These are phyloP conservation scores for Neopelma chrysocephalum DNA, from an alignment of 2,797 vertebrate species.

Conservation along the genomic window DNA sequence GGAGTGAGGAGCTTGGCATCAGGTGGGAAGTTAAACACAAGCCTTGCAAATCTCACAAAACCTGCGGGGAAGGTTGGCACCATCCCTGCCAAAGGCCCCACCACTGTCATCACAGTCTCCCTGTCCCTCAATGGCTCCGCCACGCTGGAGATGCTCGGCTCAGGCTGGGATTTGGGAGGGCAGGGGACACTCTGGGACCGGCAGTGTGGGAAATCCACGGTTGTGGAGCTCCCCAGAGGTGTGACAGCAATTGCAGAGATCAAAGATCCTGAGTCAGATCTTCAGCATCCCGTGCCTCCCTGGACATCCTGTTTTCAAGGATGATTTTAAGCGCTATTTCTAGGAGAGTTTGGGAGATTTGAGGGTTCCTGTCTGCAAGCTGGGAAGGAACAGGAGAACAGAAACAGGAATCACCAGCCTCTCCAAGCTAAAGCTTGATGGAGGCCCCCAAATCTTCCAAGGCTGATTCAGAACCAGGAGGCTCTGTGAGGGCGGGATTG, in stretches of 20 bases:
- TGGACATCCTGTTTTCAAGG: neutral
- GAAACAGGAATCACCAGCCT: neutral
- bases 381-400: neutral
- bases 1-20: neutral
- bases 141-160: neutral
- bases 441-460: neutral
- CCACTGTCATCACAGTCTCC: too few relatives aligned
- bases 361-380: neutral
- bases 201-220: neutral
- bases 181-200: neutral
- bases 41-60: neutral
- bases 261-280: accelerated
- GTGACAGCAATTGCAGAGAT: neutral
- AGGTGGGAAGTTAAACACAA: neutral
- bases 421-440: accelerated
- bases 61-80: neutral
- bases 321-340: neutral
- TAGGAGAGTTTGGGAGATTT: neutral
- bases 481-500: neutral
- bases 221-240: neutral
- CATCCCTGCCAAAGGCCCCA: neutral
- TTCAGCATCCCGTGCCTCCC: neutral
- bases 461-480: neutral
- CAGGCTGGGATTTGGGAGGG: neutral
- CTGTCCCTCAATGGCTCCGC: accelerated